phyloP scores from a whole-genome alignment of 2,888 invertebrate genomes.

The Euzophera pinguis region DNA sequence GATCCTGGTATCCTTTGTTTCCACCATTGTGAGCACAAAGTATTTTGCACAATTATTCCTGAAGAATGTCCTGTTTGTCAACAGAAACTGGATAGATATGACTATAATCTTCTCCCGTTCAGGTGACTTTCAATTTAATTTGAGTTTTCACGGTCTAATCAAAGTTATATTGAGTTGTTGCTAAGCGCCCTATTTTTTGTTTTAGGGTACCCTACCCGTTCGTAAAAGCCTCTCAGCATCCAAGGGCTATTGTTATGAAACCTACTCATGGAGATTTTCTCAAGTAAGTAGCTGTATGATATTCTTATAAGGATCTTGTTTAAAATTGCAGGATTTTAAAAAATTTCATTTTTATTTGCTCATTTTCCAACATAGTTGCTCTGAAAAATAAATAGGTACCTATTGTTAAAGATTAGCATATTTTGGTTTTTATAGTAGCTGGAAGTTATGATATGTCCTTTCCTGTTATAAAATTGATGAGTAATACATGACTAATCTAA shows the following conservation, averaged over 20 bases:
- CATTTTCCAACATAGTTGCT: too few species aligned
- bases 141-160: slow-evolving; percentile 12
- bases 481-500: neutral
- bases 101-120: slow-evolving; percentile 87
- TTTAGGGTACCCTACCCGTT: slow-evolving; percentile 92
- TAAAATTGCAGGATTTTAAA: neutral
- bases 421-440: too few species aligned
- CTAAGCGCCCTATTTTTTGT: slow-evolving; percentile 36
- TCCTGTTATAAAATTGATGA: too few species aligned
- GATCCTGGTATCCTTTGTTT: slow-evolving; percentile 94
- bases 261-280: slow-evolving; percentile 94
- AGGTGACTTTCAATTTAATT: slow-evolving; percentile 66
- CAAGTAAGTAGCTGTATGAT: slow-evolving; percentile 79
- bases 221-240: slow-evolving; percentile 87
- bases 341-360: too few species aligned
- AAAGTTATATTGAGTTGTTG: slow-evolving; percentile 37
- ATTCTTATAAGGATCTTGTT: neutral
- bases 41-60: slow-evolving; percentile 90
- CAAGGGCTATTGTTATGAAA: slow-evolving; percentile 90
- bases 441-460: too few species aligned
- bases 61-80: slow-evolving; percentile 89
- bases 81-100: slow-evolving; percentile 73
- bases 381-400: too few species aligned
- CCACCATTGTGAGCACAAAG: slow-evolving; percentile 91
- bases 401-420: too few species aligned